phyloP scores from a whole-genome alignment of 2,797 vertebrate species.

The Typhlichthys eigenmanni region DNA sequence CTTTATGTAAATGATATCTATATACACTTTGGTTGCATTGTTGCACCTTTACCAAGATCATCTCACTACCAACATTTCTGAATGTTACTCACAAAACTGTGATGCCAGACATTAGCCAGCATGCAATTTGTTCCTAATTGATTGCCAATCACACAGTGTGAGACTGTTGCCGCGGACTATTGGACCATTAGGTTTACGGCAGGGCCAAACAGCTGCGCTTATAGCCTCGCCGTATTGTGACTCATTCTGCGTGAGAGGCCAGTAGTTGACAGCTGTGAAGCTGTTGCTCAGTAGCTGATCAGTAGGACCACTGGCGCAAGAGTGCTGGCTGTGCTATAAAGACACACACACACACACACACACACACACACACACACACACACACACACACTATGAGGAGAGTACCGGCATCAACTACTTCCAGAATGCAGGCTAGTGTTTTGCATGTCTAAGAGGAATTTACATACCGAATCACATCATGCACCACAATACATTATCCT shows the following conservation, averaged over 20 bases:
- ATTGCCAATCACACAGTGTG: constrained; percentile 38
- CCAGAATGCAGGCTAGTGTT: too few species aligned
- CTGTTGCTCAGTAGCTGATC: constrained; percentile 1
- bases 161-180: constrained; percentile 32
- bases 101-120: constrained; percentile 53
- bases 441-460: too few species aligned
- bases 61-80: neutral
- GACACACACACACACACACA: too few species aligned
- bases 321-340: too few species aligned
- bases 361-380: too few species aligned
- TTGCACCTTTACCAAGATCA: too few species aligned
- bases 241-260: constrained; percentile 40
- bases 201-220: constrained; percentile 55
- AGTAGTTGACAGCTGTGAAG: constrained; percentile 16
- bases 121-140: constrained; percentile 43
- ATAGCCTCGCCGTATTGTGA: constrained; percentile 42
- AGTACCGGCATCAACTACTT: too few species aligned
- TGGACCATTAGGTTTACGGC: constrained; percentile 40
- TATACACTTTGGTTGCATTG: neutral
- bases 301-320: too few species aligned
- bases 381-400: too few species aligned
- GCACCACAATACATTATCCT: too few species aligned
- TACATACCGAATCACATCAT: too few species aligned
- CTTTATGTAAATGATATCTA: constrained; percentile 33
- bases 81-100: neutral